phyloP scores from a whole-genome alignment of 2,797 vertebrate genomes.

The Clarias platycephalus region DNA sequence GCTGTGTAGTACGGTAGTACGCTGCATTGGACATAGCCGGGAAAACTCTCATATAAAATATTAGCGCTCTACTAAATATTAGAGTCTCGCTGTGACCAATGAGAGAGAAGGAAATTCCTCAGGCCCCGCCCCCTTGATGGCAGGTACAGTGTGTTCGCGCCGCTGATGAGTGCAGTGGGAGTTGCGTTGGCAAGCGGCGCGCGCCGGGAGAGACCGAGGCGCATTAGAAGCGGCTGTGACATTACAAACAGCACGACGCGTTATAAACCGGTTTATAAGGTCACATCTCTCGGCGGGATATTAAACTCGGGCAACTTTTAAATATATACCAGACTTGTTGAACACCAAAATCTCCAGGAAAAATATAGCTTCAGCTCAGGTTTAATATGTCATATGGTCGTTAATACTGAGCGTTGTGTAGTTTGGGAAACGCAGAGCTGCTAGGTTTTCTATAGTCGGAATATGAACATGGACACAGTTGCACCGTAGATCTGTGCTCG shows the following conservation, averaged over 20 bases:
- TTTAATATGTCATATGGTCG: neutral
- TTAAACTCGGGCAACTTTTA: neutral
- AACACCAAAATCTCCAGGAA: neutral
- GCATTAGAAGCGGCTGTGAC: neutral
- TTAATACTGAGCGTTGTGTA: neutral
- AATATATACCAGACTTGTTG: neutral
- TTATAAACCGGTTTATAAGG: neutral
- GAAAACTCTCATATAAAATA: too few relatives aligned
- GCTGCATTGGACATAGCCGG: neutral
- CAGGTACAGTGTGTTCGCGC: neutral
- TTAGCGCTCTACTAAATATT: neutral
- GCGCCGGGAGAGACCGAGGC: neutral
- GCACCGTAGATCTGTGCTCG: slow-evolving; percentile 43
- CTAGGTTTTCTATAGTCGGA: neutral
- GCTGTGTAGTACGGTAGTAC: neutral
- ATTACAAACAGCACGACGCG: neutral
- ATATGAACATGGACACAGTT: slow-evolving; percentile 59
- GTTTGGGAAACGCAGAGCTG: neutral
- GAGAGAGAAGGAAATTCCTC: neutral
- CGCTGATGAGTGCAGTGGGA: slow-evolving; percentile 2
- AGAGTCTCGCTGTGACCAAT: neutral
- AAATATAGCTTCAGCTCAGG: neutral
- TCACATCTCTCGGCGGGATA: neutral
- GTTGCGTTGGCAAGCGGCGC: neutral
- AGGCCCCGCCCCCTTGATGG: slow-evolving; percentile 22